Base-by-base conservation (phyloP, 1,140 invertebrate species). In the Brachionus calyciflorus region DNA sequence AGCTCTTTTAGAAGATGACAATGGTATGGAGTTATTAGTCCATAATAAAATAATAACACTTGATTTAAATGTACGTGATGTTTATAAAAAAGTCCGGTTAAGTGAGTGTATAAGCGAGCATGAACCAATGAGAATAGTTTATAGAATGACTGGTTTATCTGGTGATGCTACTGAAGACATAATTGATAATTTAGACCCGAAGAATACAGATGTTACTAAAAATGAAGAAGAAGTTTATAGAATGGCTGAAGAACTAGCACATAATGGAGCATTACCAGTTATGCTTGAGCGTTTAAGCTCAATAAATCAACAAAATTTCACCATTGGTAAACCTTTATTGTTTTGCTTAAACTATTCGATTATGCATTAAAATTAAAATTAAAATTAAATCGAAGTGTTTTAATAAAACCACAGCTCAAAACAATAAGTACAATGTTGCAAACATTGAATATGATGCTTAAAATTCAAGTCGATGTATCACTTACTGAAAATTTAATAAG, bases 111-210 rank as follows among this genome's bases (percentile, higher is more conserved):
- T 60, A 90, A 75, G 48, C 4, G 91, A 93, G 73, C 90, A 90
- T 44, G 93, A 95, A 81, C 91, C 93, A 0, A 98, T 99, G 96
- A 88, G 94, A 14, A 91, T 98, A 6, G 91, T 98, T 17, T 99
- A 98, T 84, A 89, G 96, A 53, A 98, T 98, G 94, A 88, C 95
- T 78, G 96, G 96, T 3, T 85, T 99, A 24, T 88, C 98, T 4
- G 96, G 96, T 10, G 96, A 98, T 86, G 95, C 96, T 1, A 98
- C 96, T 0, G 96, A 98, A 83, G 95, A 98, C 84, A 98, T 98
- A 85, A 92, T 98, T 12, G 95, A 98, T 85, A 93, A 91, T 2
- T 85, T 98, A 17, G 93, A 92, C 55, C 89, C 89, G n/a, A 93
- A 91, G 78, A 91, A 90, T 79, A 81, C 81, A 83, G 92, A 93